Base-by-base conservation (phyloP, 1,140 invertebrate species). In the Hycleus phaleratus region DNA sequence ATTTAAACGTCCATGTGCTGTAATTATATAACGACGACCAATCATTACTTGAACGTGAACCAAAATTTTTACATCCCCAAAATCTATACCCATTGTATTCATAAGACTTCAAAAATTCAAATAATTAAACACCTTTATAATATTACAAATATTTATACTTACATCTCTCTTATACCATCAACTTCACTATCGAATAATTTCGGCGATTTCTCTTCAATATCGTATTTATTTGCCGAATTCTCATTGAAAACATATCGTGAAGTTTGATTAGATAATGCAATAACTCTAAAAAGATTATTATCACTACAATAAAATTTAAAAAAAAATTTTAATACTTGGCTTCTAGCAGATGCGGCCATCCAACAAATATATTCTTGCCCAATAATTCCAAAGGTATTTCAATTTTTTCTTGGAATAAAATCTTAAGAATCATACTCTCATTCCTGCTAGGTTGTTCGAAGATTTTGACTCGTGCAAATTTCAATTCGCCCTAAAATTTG, bases 281-380 rank as follows among this genome's bases (percentile, higher is more conserved):
- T 71, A 38, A 87, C 82, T 69, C 81, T 82, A 59, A 46, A 24
- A 53, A 9, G 10, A 40, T 24, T 56, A 56, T 25, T 25, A 11
- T 40, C 18, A 18, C 18, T 1, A 43, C 7, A 11, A 10, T 32
- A 11, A 44, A 38, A 43, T 12, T 3, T 5, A 49, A 2, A 45
- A 8, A n/a, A 26, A 26, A 11, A n/a, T n/a, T n/a, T 32, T 32
- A 25, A 53, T 59, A 79, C 77, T 79, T 79, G 6, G 78, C 89
- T 74, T 93, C 89, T 32, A 82, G 78, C 24, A 97, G 77, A 78
- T 95, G 88, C 4, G 95, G 95, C 93, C 94, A 97, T 3, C 81
- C 81, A 0, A 93, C 88, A 77, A 82, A 89, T 0, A 95, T 79
- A 24, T 75, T 77, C 68, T 87, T 85, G 0, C 87, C 88, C 9